Conservation (phyloP, 2,113 vertebrate genomes). For the Plectropomus leopardus region DNA sequence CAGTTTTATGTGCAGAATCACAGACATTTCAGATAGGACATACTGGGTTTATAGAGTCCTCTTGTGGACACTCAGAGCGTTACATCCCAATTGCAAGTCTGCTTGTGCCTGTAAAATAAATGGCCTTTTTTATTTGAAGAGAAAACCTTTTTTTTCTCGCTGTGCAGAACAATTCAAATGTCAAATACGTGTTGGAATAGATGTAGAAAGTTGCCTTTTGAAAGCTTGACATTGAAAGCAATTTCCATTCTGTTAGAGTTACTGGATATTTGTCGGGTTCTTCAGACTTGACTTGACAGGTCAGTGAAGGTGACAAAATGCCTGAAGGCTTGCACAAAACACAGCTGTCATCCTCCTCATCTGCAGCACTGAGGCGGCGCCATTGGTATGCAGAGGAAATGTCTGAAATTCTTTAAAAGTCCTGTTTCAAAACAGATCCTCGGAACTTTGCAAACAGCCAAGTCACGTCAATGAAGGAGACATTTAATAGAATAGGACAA, state of each 20-base stretch:
- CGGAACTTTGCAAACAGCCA: conserved; percentile 23
- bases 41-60: conserved; percentile 61
- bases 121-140: conserved; percentile 1
- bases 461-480: not conserved
- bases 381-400: conserved; percentile 58
- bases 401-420: conserved; percentile 37
- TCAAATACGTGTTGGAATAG: conserved; percentile 23
- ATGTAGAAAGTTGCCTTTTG: conserved; percentile 20
- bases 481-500: conserved; percentile 20
- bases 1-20: conserved; percentile 23
- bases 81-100: conserved; percentile 16
- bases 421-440: conserved; percentile 46
- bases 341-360: conserved; percentile 57
- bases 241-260: conserved; percentile 60
- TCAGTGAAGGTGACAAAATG: conserved; percentile 71
- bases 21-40: not conserved
- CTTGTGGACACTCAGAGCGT: conserved; percentile 65
- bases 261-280: conserved; percentile 43
- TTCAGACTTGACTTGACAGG: conserved; percentile 58
- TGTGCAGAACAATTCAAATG: conserved; percentile 37
- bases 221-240: conserved; percentile 41
- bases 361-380: conserved; percentile 27
- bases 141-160: not conserved
- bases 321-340: conserved; percentile 57
- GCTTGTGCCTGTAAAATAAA: conserved; percentile 10